Evolutionary conservation across 1,140 invertebrate genomes (phyloP).

Genomic region (Thaumetopoea pityocampa): DNA sequence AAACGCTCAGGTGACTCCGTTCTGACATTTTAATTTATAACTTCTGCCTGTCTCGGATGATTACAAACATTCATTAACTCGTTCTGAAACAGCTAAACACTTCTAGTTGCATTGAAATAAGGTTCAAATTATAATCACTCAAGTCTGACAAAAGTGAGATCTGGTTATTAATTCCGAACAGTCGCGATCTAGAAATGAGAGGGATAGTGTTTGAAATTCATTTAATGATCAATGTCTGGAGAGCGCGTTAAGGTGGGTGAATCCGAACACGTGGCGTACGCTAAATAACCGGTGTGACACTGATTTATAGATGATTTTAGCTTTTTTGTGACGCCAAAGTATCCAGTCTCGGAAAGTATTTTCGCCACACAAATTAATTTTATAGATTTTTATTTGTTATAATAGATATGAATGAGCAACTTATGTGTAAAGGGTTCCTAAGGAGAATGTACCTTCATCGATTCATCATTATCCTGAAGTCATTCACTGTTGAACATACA

Average conservation of each 20-base stretch:
- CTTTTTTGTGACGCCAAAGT: slow-evolving; percentile 9
- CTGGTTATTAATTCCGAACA: slow-evolving; percentile 25
- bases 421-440: too few relatives aligned
- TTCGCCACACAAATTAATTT: too few relatives aligned
- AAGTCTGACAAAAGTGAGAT: slow-evolving; percentile 4
- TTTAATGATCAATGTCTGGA: slow-evolving; percentile 38
- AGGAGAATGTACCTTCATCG: too few relatives aligned
- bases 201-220: slow-evolving; percentile 32
- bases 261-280: slow-evolving; percentile 13
- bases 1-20: slow-evolving; percentile 45
- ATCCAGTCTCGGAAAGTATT: slow-evolving; percentile 3
- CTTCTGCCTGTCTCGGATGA: slow-evolving; percentile 14
- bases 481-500: too few relatives aligned
- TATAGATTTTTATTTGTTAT: too few relatives aligned
- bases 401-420: too few relatives aligned
- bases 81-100: not conserved
- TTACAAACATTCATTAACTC: slow-evolving; percentile 9
- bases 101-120: slow-evolving; percentile 2
- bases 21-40: slow-evolving; percentile 47
- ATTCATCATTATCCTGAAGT: too few relatives aligned
- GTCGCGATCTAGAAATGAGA: slow-evolving; percentile 31
- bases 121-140: slow-evolving; percentile 13
- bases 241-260: slow-evolving; percentile 11
- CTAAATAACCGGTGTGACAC: slow-evolving; percentile 17
- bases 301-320: slow-evolving; percentile 17